These are phyloP conservation scores for Julus scandinavius DNA, from an alignment of 2,888 invertebrate genomes.

Conservation along the genomic window DNA sequence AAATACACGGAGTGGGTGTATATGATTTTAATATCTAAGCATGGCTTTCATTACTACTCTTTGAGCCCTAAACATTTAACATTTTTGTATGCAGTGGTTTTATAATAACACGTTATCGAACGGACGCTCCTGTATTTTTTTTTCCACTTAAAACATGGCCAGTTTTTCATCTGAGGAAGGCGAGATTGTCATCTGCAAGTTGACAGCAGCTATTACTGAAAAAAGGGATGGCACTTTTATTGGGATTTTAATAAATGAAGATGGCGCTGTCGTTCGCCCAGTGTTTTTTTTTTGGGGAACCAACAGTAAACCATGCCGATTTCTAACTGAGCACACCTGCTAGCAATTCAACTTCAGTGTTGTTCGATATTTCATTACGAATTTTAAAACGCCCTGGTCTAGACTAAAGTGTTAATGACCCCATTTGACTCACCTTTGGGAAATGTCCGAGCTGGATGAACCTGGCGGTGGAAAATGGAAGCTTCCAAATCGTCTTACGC, in stretches of 20 bases:
- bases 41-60: no score
- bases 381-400: constrained; percentile 16
- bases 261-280: not conserved
- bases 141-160: not conserved
- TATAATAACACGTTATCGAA: not conserved
- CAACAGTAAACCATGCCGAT: constrained; percentile 9
- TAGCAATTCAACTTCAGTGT: constrained; percentile 3
- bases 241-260: constrained; percentile 12
- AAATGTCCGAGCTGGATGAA: not conserved
- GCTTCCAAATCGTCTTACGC: not conserved
- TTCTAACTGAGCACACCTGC: not conserved
- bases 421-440: constrained; percentile 29
- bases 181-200: not conserved
- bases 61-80: not conserved
- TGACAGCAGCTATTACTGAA: not conserved
- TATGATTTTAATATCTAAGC: no score
- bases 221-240: not conserved
- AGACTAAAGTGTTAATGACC: constrained; percentile 35
- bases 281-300: not conserved
- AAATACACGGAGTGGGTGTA: no score
- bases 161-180: not conserved
- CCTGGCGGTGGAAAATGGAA: constrained; percentile 13
- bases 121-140: not conserved
- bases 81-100: not conserved
- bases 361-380: constrained; percentile 34